These are phyloP conservation scores for Chloroclystis v-ata DNA, from an alignment of 2,888 invertebrate genomes.

Conservation along the genomic window DNA sequence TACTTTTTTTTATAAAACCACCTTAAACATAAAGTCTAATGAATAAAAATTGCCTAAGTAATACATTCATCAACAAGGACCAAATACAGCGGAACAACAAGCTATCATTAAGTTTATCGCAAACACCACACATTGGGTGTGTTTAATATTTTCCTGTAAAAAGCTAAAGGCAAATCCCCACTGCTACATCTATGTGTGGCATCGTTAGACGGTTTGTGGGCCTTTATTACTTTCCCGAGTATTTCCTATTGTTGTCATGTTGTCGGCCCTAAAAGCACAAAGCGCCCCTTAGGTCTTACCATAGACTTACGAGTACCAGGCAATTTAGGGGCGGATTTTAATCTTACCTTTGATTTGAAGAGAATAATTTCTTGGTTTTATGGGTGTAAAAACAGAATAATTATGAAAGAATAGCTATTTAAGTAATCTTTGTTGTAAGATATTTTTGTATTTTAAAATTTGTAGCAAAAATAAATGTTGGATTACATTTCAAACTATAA, in stretches of 20 bases:
- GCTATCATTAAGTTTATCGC: constrained; percentile 9
- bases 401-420: no score
- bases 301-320: constrained; percentile 11
- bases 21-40: no score
- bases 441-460: no score
- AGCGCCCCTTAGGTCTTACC: constrained; percentile 19
- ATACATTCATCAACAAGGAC: no score
- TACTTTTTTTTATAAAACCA: no score
- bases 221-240: constrained; percentile 54
- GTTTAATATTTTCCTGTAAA: constrained; percentile 33
- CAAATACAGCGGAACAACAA: no score
- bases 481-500: no score
- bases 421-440: no score
- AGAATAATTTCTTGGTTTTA: not conserved
- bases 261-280: constrained; percentile 31
- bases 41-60: no score
- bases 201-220: constrained; percentile 38
- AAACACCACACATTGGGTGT: constrained; percentile 35
- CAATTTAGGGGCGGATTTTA: constrained; percentile 21
- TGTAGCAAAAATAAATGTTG: no score
- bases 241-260: constrained; percentile 48
- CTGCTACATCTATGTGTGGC: constrained; percentile 40
- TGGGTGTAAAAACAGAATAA: not conserved
- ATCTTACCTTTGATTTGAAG: constrained; percentile 14
- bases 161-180: constrained; percentile 32